A percentile compares a stretch with the other conserved stretches of the same genome.
Conservation (phyloP, 2,797 vertebrate species). For the Rhinatrema bivittatum region DNA sequence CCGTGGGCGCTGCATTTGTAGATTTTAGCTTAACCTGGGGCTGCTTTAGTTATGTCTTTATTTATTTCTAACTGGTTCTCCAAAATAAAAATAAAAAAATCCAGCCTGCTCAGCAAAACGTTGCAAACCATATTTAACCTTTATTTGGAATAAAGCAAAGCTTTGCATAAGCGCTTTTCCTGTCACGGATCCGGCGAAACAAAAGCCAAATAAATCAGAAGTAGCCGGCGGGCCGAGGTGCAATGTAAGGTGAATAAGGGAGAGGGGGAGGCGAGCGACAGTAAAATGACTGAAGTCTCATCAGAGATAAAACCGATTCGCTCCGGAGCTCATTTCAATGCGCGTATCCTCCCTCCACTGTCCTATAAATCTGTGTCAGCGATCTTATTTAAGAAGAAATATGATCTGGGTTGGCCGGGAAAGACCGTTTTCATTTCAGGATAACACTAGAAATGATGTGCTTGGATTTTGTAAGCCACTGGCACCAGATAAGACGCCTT, state of each 20-base stretch:
- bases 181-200: constrained; percentile 45
- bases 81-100: constrained; percentile 2
- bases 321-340: neutral
- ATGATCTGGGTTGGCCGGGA: too few relatives aligned
- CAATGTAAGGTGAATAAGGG: neutral
- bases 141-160: constrained; percentile 79
- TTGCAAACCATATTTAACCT: constrained; percentile 69
- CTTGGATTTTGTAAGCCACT: too few relatives aligned
- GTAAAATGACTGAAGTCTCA: neutral
- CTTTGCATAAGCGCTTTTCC: constrained; percentile 28
- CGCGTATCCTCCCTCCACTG: neutral
- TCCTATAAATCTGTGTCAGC: neutral
- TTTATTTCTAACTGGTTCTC: constrained; percentile 19
- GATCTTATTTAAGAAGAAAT: neutral
- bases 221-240: too few relatives aligned
- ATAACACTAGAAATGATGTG: too few relatives aligned
- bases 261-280: neutral
- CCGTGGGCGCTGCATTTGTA: too few relatives aligned
- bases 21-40: too few relatives aligned
- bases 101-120: constrained; percentile 12
- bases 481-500: too few relatives aligned
- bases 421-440: too few relatives aligned
- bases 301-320: neutral
- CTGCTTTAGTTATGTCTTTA: too few relatives aligned
- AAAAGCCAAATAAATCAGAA: too few relatives aligned